These are phyloP conservation scores for Dendronephthya gigantea DNA, from an alignment of 64 coral and sea anemone species.

Conservation along the genomic window DNA sequence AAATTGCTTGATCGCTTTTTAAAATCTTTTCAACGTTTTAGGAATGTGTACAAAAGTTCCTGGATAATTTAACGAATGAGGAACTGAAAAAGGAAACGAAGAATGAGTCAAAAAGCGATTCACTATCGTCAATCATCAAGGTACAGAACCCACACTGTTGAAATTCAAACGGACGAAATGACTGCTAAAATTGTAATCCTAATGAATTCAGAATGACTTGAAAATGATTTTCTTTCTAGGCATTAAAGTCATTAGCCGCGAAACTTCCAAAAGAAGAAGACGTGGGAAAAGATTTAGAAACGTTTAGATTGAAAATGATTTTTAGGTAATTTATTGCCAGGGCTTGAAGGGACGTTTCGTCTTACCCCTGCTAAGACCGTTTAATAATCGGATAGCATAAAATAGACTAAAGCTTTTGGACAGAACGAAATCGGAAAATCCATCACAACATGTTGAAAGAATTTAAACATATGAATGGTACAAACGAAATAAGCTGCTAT, in stretches of 20 bases:
- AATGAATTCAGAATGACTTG: background rate
- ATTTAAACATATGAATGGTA: too few species aligned
- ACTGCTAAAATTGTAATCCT: background rate
- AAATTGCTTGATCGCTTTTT: background rate
- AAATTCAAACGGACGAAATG: background rate
- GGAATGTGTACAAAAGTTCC: slow-evolving; percentile 93
- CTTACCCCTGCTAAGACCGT: too few species aligned
- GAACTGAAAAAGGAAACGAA: slow-evolving; percentile 98
- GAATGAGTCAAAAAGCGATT: slow-evolving; percentile 98
- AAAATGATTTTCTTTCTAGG: slow-evolving; percentile 45
- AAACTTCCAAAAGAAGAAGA: slow-evolving; percentile 71
- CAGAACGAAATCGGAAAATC: too few species aligned
- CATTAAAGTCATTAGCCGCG: slow-evolving; percentile 66
- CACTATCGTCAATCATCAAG: slow-evolving; percentile 94
- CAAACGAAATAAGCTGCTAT: too few species aligned
- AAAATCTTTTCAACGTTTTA: background rate
- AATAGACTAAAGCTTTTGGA: too few species aligned
- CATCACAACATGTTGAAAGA: too few species aligned
- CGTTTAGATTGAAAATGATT: slow-evolving; percentile 99
- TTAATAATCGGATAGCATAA: too few species aligned
- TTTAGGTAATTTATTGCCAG: slow-evolving; percentile 89
- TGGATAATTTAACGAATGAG: slow-evolving; percentile 96
- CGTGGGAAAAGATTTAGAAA: slow-evolving; percentile 84
- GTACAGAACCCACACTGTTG: slow-evolving; percentile 1
- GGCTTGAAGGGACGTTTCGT: too few species aligned